Conservation (phyloP, 2,797 vertebrate genomes). For the Odontamblyopus lacepedii region DNA sequence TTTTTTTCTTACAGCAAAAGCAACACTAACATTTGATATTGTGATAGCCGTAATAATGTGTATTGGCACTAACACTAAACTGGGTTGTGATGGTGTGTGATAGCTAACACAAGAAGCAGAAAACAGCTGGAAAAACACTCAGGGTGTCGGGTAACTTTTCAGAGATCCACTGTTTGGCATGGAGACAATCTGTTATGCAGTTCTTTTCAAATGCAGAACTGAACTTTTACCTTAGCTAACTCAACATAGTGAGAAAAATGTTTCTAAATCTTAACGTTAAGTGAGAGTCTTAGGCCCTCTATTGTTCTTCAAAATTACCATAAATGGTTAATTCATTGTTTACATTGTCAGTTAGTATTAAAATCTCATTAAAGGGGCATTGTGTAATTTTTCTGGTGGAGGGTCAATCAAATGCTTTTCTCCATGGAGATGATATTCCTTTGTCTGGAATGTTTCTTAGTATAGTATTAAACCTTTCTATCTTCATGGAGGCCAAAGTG, state of each 20-base stretch:
- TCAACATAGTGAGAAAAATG: neutral
- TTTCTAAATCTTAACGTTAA: neutral
- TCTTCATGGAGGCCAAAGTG: too few species aligned
- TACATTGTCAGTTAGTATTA: neutral
- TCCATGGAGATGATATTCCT: too few species aligned
- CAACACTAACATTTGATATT: too few species aligned
- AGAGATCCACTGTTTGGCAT: constrained; percentile 3
- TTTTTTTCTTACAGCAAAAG: neutral
- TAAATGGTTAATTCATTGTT: neutral
- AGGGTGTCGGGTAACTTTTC: constrained; percentile 20
- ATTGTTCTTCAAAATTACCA: neutral
- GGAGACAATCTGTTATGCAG: neutral
- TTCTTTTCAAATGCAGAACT: neutral
- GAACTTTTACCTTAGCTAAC: neutral
- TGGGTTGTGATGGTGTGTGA: neutral
- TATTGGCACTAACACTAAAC: neutral
- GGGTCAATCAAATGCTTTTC: too few species aligned
- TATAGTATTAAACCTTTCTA: too few species aligned
- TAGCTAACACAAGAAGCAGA: neutral
- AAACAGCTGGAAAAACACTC: constrained; percentile 18
- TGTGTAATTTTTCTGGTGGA: too few species aligned
- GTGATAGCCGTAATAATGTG: neutral
- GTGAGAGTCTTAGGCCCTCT: neutral
- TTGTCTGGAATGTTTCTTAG: too few species aligned
- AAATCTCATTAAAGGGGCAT: neutral